Evolutionary conservation across 2,113 vertebrate genomes (phyloP).

Genomic region (Acinonyx jubatus): DNA sequence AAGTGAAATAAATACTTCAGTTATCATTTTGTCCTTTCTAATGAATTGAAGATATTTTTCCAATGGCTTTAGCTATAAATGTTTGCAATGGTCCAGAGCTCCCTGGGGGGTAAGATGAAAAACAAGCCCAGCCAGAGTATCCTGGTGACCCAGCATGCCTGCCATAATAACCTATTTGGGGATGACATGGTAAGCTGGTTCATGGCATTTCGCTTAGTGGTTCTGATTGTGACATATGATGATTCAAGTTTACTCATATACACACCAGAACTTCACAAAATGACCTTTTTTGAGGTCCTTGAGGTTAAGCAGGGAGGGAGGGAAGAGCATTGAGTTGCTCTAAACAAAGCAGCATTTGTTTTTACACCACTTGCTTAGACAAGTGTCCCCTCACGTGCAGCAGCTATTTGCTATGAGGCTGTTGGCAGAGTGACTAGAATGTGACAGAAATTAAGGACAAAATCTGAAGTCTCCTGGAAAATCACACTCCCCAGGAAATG

Average conservation of each 20-base stretch:
- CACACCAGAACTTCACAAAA: constrained; percentile 53
- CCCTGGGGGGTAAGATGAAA: neutral
- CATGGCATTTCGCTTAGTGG: constrained; percentile 57
- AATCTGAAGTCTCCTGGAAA: constrained; percentile 45
- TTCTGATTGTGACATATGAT: constrained; percentile 66
- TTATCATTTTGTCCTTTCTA: neutral
- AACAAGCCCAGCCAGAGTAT: constrained; percentile 13
- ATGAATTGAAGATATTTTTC: constrained; percentile 19
- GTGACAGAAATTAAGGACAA: constrained; percentile 13
- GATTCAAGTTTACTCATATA: constrained; percentile 70
- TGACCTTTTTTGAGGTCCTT: constrained; percentile 67
- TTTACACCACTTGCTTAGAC: constrained; percentile 45
- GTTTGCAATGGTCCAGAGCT: constrained; percentile 11
- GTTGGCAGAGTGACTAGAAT: constrained; percentile 20
- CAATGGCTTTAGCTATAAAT: neutral
- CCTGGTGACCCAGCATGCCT: constrained; percentile 23
- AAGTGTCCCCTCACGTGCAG: constrained; percentile 28
- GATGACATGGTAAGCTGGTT: constrained; percentile 43
- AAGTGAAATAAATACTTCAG: neutral
- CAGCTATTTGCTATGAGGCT: neutral
- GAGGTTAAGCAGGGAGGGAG: constrained; percentile 44
- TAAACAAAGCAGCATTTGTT: constrained; percentile 62
- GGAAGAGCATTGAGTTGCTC: neutral
- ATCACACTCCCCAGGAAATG: neutral
- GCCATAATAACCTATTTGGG: constrained; percentile 45